Evolutionary conservation across 2,113 vertebrate species (phyloP), one percentile per base, ranked within the genome.

Genomic region (Drymodes brunneopygia): DNA sequence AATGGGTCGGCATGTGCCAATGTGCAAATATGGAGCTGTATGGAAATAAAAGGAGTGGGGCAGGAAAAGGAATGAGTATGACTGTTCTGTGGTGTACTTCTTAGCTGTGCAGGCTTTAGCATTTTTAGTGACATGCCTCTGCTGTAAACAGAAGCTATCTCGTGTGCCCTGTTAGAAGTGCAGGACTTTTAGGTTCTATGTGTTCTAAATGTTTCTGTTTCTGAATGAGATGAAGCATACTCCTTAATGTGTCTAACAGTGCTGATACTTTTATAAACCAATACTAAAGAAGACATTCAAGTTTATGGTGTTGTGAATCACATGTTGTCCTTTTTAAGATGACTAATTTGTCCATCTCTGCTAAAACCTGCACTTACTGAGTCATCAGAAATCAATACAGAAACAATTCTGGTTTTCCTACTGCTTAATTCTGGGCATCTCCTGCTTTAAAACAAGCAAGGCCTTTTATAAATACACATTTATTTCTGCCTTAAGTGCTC

Each of bases 1-100:
- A 96, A 94, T 97, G 90, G 95, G 79, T 79, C 2, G 0, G 22
- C 69, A 31, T 79, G 40, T 90, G 95, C 93, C 96, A 86, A 8
- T 58, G 56, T 86, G 80, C 65, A 82, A 93, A 86, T 90, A 87
- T 22, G 60, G 90, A 91, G 84, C 84, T 86, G 31, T 29, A 12
- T 51, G 86, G 91, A 64, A 77, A 54, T 81, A 77, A 64, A 64
- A 66, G 86, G 86, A 91, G 58, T 33, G 51, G 69, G 89, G 38
- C 50, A n/a, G 53, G 79, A 65, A 70, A 65, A 79, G 54, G 73
- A 83, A 65, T 56, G 50, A 71, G 36, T 20, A 9, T 70, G 42
- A 61, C 51, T 84, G 11, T 70, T 58, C 35, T 35, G 60, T 47
- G 33, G 4, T 64, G 48, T 51, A 64, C 42, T 87, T 75, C 83